These are phyloP conservation scores for Aphrophora alni DNA, from an alignment of 2,888 invertebrate genomes.

Conservation along the genomic window DNA sequence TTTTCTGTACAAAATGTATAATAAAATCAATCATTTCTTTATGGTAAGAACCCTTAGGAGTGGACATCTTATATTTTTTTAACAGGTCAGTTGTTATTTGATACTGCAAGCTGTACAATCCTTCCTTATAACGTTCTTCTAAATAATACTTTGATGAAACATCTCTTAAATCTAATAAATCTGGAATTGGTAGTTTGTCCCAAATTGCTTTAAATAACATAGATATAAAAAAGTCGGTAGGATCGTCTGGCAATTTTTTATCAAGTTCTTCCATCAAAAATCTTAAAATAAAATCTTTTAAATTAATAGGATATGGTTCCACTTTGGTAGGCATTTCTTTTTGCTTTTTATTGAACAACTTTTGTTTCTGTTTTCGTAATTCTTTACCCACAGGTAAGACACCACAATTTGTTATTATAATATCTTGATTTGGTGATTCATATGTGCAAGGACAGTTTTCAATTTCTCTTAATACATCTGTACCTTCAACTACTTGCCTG, in stretches of 20 bases:
- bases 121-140: conserved; percentile 17
- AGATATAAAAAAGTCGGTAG: not conserved
- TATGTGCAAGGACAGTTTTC: conserved; percentile 68
- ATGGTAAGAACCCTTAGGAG: not conserved
- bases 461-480: conserved; percentile 61
- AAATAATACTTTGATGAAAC: conserved; percentile 21
- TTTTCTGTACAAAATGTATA: not conserved
- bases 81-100: not conserved
- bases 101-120: conserved; percentile 29
- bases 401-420: conserved; percentile 36
- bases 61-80: not conserved
- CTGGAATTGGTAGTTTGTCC: conserved; percentile 13
- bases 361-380: not conserved
- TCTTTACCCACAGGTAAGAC: conserved; percentile 23
- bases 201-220: conserved; percentile 24
- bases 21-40: not conserved
- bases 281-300: conserved; percentile 4
- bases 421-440: conserved; percentile 61
- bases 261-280: conserved; percentile 28
- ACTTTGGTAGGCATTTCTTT: not conserved
- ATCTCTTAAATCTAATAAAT: conserved; percentile 35
- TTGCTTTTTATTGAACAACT: conserved; percentile 11
- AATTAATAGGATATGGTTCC: not conserved
- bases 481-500: conserved; percentile 52
- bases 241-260: not conserved